Conservation (phyloP, 2,797 vertebrate species). For the Sebastes steindachneri region DNA sequence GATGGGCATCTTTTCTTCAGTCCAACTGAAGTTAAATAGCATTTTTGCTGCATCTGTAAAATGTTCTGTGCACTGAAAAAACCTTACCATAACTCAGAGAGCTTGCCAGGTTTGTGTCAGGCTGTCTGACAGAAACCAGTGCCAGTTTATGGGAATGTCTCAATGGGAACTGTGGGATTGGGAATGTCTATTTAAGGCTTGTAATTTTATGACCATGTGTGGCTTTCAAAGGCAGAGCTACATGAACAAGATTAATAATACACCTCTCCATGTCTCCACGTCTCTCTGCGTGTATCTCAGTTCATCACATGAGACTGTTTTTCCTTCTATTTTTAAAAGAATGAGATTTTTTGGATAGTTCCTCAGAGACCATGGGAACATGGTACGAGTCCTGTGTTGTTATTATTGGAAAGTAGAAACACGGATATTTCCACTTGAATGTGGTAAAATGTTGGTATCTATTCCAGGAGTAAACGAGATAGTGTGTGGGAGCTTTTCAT, state of each 20-base stretch:
- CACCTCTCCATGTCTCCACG: too few relatives aligned
- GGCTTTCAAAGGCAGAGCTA: background rate
- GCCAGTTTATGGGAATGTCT: background rate
- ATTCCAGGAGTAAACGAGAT: background rate
- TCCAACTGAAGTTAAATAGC: too few relatives aligned
- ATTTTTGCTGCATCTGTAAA: too few relatives aligned
- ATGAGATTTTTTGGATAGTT: background rate
- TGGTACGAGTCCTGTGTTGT: background rate
- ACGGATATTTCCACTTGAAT: background rate
- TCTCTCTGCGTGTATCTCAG: background rate
- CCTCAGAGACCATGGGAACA: background rate
- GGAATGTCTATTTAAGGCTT: constrained; percentile 21
- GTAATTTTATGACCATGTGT: background rate
- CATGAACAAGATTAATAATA: too few relatives aligned
- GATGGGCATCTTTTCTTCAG: too few relatives aligned
- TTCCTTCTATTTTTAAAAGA: constrained; percentile 30
- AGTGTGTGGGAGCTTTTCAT: background rate
- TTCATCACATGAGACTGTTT: background rate
- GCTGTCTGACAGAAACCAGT: background rate
- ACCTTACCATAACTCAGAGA: too few relatives aligned
- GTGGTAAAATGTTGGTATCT: background rate
- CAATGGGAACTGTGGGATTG: background rate
- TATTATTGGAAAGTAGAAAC: background rate
- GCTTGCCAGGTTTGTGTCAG: background rate
- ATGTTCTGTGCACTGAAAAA: too few relatives aligned